Conservation (phyloP, 2,797 vertebrate species). For the Rhynchotus rufescens region DNA sequence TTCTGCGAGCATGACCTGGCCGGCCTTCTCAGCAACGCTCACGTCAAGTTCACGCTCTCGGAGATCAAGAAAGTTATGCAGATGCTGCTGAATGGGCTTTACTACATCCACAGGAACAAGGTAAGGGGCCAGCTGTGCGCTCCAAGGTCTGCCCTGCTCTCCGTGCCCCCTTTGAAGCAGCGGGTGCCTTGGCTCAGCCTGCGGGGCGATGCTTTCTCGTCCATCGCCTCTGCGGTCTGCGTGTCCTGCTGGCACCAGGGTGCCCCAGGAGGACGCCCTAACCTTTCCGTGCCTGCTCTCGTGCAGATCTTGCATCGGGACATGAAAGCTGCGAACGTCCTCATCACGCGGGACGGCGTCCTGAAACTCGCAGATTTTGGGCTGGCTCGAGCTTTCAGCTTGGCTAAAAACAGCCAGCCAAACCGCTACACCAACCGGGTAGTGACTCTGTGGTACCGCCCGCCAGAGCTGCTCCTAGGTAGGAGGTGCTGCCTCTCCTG, state of each 20-base stretch:
- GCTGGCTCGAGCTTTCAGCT: conserved; percentile 94
- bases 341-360: conserved; percentile 95
- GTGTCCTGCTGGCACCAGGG: background rate
- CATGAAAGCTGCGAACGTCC: conserved; percentile 97
- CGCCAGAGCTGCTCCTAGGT: conserved; percentile 96
- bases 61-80: conserved; percentile 99
- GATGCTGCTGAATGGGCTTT: conserved; percentile 96
- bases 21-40: conserved; percentile 94
- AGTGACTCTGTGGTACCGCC: conserved; percentile 97
- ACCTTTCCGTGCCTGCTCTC: background rate
- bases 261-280: background rate
- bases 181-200: background rate
- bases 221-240: background rate
- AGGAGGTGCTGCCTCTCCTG: background rate
- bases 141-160: background rate
- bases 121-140: conserved; percentile 65
- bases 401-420: conserved; percentile 97
- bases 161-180: background rate
- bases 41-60: conserved; percentile 95
- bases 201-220: background rate
- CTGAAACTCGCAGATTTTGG: conserved; percentile 97
- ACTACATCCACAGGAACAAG: conserved; percentile 99
- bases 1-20: conserved; percentile 98
- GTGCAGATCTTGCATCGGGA: conserved; percentile 94
- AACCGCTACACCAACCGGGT: conserved; percentile 98